phyloP scores from a whole-genome alignment of 2,888 invertebrate species.

The Odontomyia ornata region DNA sequence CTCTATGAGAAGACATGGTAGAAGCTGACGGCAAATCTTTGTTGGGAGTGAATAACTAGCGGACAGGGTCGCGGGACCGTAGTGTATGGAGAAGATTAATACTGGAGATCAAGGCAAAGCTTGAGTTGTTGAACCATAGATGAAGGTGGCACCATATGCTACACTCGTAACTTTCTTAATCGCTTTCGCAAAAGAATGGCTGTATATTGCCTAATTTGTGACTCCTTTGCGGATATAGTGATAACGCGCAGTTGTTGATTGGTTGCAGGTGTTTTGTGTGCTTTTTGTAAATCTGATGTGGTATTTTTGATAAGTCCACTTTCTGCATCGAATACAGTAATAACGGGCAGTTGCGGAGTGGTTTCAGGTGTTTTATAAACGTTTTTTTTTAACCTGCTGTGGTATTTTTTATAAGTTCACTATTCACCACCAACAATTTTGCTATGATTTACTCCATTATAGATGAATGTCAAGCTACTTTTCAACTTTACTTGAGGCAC shows the following conservation, averaged over 20 bases:
- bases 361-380: too few relatives aligned
- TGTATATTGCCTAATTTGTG: slow-evolving; percentile 78
- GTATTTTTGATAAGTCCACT: too few relatives aligned
- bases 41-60: too few relatives aligned
- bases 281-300: slow-evolving; percentile 72
- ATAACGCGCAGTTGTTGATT: slow-evolving; percentile 73
- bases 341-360: too few relatives aligned
- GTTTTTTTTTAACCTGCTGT: too few relatives aligned
- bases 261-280: slow-evolving; percentile 74
- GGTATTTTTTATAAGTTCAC: slow-evolving; percentile 68
- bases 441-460: slow-evolving; percentile 70
- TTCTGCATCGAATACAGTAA: too few relatives aligned
- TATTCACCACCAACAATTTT: slow-evolving; percentile 71
- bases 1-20: too few relatives aligned
- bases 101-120: too few relatives aligned
- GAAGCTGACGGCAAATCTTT: too few relatives aligned
- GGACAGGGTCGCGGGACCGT: too few relatives aligned
- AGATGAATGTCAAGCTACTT: not conserved
- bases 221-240: slow-evolving; percentile 68
- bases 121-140: too few relatives aligned
- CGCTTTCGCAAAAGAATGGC: slow-evolving; percentile 75
- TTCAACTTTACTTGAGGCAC: not conserved
- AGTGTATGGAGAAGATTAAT: too few relatives aligned
- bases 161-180: slow-evolving; percentile 71
- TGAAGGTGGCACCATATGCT: slow-evolving; percentile 71